Evolutionary conservation across 2,113 vertebrate species (phyloP).

Genomic region (Antechinus flavipes): DNA sequence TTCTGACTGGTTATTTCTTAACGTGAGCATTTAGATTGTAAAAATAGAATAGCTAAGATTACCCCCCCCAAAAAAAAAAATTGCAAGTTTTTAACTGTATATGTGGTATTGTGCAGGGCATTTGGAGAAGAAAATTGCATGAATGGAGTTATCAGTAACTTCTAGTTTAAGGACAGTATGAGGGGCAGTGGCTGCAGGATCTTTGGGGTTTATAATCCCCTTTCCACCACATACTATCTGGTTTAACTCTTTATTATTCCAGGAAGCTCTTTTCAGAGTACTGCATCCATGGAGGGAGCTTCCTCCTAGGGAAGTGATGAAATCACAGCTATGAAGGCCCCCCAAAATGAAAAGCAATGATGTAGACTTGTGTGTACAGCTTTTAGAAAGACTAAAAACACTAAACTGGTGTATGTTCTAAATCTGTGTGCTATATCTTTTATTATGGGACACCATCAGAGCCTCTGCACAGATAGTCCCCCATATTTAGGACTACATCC

Average conservation of each 20-base stretch:
- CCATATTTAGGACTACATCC: too few relatives aligned
- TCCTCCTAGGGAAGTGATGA: background rate
- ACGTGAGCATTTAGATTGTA: background rate
- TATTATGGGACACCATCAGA: too few relatives aligned
- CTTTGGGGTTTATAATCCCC: background rate
- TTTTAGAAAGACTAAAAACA: background rate
- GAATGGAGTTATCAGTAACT: background rate
- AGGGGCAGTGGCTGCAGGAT: background rate
- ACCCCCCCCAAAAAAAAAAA: background rate
- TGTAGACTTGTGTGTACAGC: background rate
- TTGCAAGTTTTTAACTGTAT: background rate
- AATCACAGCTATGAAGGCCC: background rate
- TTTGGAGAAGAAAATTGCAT: background rate
- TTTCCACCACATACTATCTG: background rate
- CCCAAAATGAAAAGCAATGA: background rate
- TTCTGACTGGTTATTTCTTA: background rate
- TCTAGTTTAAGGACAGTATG: background rate
- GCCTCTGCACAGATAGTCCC: too few relatives aligned
- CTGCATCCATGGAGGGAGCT: background rate
- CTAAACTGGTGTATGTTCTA: background rate
- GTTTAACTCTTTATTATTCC: background rate
- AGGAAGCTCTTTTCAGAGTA: background rate
- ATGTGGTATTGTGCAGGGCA: too few relatives aligned
- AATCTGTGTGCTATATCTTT: background rate
- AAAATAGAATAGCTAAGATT: constrained; percentile 1